phyloP scores from a whole-genome alignment of 1,140 invertebrate species.

The Catajapyx aquilonaris region DNA sequence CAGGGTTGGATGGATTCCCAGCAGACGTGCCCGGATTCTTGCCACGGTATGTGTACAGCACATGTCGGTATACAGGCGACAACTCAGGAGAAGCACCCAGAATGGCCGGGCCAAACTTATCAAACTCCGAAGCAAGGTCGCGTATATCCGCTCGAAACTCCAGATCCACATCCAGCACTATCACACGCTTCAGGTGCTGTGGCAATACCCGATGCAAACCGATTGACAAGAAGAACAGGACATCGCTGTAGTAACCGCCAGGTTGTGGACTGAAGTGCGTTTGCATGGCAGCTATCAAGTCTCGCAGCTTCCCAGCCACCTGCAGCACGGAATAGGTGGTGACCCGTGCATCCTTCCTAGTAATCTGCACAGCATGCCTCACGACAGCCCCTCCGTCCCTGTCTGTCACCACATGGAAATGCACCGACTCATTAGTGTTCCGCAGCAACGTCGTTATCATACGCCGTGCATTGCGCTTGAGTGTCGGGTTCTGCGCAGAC shows the following conservation, averaged over 20 bases:
- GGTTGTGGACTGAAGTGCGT: slow-evolving; percentile 52
- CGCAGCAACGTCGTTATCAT: too few relatives aligned
- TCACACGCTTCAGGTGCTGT: slow-evolving; percentile 32
- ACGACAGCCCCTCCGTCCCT: too few relatives aligned
- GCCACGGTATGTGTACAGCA: slow-evolving; percentile 42
- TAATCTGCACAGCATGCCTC: too few relatives aligned
- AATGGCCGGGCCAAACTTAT: slow-evolving; percentile 34
- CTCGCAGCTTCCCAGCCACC: slow-evolving; percentile 32
- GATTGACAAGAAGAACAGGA: slow-evolving; percentile 58
- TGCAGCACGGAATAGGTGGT: slow-evolving; percentile 37
- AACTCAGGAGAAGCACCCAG: slow-evolving; percentile 57
- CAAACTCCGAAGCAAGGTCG: slow-evolving; percentile 42
- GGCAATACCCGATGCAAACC: slow-evolving; percentile 44
- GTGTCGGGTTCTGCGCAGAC: too few relatives aligned
- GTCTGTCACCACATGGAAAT: too few relatives aligned
- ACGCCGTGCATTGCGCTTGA: too few relatives aligned
- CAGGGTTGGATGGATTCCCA: slow-evolving; percentile 38
- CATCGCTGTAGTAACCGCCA: slow-evolving; percentile 61
- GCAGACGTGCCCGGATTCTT: slow-evolving; percentile 34
- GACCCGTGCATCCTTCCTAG: too few relatives aligned
- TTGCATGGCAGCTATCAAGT: slow-evolving; percentile 44
- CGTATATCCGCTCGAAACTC: slow-evolving; percentile 48
- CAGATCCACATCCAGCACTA: slow-evolving; percentile 61
- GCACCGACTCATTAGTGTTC: too few relatives aligned
- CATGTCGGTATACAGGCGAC: slow-evolving; percentile 60